A percentile compares a stretch with the other conserved stretches of the same genome.
Conservation (phyloP, 2,888 invertebrate genomes). For the Cloeon dipterum region DNA sequence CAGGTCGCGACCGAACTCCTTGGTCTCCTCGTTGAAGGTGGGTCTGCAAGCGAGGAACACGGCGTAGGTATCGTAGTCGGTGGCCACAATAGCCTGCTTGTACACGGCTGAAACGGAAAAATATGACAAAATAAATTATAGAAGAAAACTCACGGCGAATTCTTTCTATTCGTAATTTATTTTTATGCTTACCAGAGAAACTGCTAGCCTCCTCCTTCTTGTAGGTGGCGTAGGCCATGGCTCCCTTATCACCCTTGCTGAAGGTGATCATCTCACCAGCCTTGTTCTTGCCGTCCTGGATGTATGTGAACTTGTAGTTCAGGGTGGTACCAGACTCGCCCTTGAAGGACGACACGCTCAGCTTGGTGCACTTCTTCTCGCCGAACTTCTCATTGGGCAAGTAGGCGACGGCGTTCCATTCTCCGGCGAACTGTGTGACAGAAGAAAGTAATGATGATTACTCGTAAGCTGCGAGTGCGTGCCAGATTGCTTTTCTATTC, state of each 20-base stretch:
- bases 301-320: slow-evolving; percentile 2
- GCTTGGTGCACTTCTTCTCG: slow-evolving; percentile 4
- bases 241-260: slow-evolving; percentile 3
- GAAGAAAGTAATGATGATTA: too few relatives aligned
- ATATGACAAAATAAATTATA: too few relatives aligned
- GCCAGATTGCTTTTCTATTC: too few relatives aligned
- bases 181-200: slow-evolving; percentile 6
- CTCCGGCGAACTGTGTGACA: slow-evolving; percentile 6
- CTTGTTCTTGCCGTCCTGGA: slow-evolving; percentile 2
- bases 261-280: slow-evolving; percentile 4
- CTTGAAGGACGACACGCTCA: slow-evolving; percentile 1
- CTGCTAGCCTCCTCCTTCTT: slow-evolving; percentile 3
- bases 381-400: too few relatives aligned
- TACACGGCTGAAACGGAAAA: too few relatives aligned
- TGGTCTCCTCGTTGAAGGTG: slow-evolving; percentile 5
- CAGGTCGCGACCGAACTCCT: slow-evolving; percentile 6
- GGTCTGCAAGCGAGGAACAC: slow-evolving; percentile 7
- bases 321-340: not conserved
- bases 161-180: too few relatives aligned
- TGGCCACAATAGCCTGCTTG: slow-evolving; percentile 7
- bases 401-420: slow-evolving; percentile 1
- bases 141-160: too few relatives aligned
- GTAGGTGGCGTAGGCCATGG: slow-evolving; percentile 6
- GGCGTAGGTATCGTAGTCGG: slow-evolving; percentile 8
- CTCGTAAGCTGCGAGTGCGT: too few relatives aligned